Base-by-base conservation (phyloP, 2,113 vertebrate genomes). In the Aegithalos caudatus region DNA sequence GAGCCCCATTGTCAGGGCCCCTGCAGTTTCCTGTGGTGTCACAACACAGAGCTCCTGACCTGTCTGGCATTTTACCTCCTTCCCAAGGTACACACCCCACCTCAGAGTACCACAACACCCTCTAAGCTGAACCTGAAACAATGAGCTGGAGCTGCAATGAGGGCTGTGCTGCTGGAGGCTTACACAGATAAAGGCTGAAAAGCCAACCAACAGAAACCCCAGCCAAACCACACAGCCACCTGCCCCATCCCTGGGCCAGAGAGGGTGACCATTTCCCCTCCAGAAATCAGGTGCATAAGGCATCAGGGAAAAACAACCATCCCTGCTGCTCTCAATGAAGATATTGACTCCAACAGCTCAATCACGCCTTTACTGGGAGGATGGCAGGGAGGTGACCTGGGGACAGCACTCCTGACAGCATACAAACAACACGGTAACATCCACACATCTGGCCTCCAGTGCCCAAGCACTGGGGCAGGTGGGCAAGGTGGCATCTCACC, bases 391-490 rank as follows among this genome's bases (percentile, higher is more conserved):
- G 10, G 6, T 28, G 45, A 51, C 31, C 67, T 70, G 65, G 16
- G 62, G 27, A 42, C 86, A 27, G 42, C 18, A 0, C 6, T 74
- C 45, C 47, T 51, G 53, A 64, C 69, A 62, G 42, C 0, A 0
- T 4, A 40, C 1, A 1, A 70, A 58, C 29, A 57, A 53, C 2
- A 0, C 0, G 0, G 9, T 3, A 19, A 0, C 5, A 13, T 21
- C 61, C n/a, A 44, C 38, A 25, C 8, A 14, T 1, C 45, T 7
- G 35, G 38, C 56, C 44, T 54, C 22, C 4, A 2, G 61, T 17
- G 45, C 42, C 80, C 58, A 19, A 10, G 45, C 0, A 0, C 54
- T 12, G 29, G 20, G 53, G n/a, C 45, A 73, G 74, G 33, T 8
- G 9, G 69, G 24, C 37, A 27, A 1, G 0, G 38, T 5, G n/a